Evolutionary conservation across 2,888 invertebrate species (phyloP), one percentile per base, ranked within the genome.

Genomic region (Notodonta dromedarius): DNA sequence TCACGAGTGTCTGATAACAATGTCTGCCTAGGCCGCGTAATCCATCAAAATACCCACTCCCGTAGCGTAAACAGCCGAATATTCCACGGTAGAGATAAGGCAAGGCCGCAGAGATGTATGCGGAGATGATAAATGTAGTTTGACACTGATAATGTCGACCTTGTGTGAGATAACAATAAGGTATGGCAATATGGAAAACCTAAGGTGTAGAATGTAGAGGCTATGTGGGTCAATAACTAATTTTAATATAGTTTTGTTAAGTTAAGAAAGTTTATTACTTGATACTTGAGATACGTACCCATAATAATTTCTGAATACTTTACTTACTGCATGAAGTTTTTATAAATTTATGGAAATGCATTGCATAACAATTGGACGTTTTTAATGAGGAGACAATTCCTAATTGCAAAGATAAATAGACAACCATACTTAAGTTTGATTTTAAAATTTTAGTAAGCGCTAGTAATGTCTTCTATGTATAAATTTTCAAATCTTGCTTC

Each of bases 91-190:
- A 32, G 66, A 57, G 66, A 73, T 75, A 79, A 74, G 67, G 65
- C 76, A 74, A 73, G 69, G 76, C 63, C 70, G 59, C 76, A 63
- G 60, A 76, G 76, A 73, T 76, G 73, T 61, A 66, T 62, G 69
- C 65, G 62, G 65, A 75, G 70, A 78, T 79, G 86, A 88, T 86
- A 86, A 82, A 75, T 67, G 70, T 70, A 68, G 82, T 83, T 85
- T 85, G 83, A 82, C 80, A 82, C 66, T 76, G 86, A 88, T 87
- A 87, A 82, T 78, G 69, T 54, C 76, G 79, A 61, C 88, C 88
- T 89, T 88, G 83, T 46, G 58, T 54, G n/a, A 58, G 70, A 74
- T 76, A 74, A 70, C 58, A 42, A 58, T 54, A 69, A 66, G 65
- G 57, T 62, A 57, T 62, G 42, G 46, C 57, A 51, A 50, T 50